Evolutionary conservation across 2,888 invertebrate species (phyloP).

Genomic region (Opisthograptis luteolata): DNA sequence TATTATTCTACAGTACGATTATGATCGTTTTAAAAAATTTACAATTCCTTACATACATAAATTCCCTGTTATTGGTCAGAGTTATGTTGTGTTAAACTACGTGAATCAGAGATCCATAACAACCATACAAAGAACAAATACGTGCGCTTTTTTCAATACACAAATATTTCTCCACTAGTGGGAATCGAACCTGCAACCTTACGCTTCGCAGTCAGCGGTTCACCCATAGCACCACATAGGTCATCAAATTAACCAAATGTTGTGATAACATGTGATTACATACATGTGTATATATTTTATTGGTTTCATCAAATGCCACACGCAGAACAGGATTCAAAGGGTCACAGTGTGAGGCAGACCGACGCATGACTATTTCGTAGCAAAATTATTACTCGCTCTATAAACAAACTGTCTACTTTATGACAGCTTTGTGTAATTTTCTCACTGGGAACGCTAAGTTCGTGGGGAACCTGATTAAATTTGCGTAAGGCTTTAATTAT

Average conservation of each 20-base stretch:
- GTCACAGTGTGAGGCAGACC: conserved; percentile 51
- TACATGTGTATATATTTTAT: conserved; percentile 47
- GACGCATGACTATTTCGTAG: conserved; percentile 55
- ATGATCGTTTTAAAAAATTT: too few species aligned
- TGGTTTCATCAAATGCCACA: conserved; percentile 67
- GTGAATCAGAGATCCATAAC: too few species aligned
- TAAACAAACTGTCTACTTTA: conserved; percentile 41
- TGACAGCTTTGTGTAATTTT: conserved; percentile 45
- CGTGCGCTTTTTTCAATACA: too few species aligned
- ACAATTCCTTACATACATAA: too few species aligned
- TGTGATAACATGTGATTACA: conserved; percentile 25
- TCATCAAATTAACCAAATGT: conserved; percentile 13
- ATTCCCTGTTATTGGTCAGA: too few species aligned
- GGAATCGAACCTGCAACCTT: too few species aligned
- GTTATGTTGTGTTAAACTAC: too few species aligned
- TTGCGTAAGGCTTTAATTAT: conserved; percentile 43
- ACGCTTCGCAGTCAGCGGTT: too few species aligned
- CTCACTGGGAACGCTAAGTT: conserved; percentile 18
- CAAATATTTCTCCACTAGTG: too few species aligned
- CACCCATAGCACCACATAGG: too few species aligned
- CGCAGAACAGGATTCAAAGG: conserved; percentile 64
- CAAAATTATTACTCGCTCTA: conserved; percentile 42
- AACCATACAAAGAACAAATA: too few species aligned
- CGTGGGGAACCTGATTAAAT: conserved; percentile 36
- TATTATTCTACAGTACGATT: too few species aligned